Evolutionary conservation across 23 tunicate species (phyloP).

Genomic region (Styela plicata): DNA sequence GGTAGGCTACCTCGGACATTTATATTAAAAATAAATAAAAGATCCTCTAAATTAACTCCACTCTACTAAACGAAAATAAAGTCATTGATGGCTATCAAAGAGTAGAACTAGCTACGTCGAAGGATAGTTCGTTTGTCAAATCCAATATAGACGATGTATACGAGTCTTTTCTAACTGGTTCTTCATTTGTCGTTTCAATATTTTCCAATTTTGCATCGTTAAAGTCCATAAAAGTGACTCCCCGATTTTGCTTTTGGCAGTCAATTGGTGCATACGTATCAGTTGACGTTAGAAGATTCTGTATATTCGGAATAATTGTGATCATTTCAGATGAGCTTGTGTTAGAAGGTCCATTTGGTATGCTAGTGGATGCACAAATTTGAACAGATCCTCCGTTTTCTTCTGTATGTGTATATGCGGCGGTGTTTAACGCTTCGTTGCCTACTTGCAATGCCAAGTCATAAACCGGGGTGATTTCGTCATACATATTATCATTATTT

Average conservation of each 20-base stretch:
- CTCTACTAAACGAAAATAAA: no score
- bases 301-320: neutral
- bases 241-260: neutral
- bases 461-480: neutral
- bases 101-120: neutral
- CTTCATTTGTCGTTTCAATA: neutral
- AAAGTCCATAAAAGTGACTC: neutral
- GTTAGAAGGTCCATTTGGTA: neutral
- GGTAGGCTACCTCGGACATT: no score
- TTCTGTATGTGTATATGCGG: neutral
- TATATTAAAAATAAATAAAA: no score
- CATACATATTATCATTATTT: neutral
- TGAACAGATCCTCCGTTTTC: neutral
- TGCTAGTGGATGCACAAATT: neutral
- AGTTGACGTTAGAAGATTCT: neutral
- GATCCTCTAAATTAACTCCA: no score
- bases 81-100: no score
- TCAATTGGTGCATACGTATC: neutral
- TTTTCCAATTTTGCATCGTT: no score
- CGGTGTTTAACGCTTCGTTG: neutral
- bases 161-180: neutral
- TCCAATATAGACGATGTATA: neutral
- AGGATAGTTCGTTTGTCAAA: neutral
- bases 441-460: neutral
- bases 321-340: neutral